Evolutionary conservation across 2,888 invertebrate genomes (phyloP).

Genomic region (Xylophagus ater): DNA sequence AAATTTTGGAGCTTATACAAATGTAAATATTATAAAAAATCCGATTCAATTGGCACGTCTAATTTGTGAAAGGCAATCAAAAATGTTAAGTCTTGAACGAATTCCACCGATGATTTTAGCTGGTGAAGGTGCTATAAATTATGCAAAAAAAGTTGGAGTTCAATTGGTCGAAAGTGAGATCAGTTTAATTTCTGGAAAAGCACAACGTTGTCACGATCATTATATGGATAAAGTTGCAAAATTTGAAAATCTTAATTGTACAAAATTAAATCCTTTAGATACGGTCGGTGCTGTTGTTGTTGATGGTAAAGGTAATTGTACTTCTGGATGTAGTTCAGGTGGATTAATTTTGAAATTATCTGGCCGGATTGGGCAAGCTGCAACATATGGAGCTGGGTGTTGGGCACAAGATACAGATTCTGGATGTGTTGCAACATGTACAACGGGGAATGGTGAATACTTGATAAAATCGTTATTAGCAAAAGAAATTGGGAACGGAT

Average conservation of each 20-base stretch:
- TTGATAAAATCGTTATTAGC: slow-evolving; percentile 79
- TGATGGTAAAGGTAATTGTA: slow-evolving; percentile 69
- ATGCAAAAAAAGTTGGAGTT: slow-evolving; percentile 67
- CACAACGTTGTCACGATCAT: slow-evolving; percentile 47
- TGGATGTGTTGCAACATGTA: slow-evolving; percentile 64
- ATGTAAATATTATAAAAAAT: slow-evolving; percentile 69
- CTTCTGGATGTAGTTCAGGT: slow-evolving; percentile 87
- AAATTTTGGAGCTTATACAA: slow-evolving; percentile 83
- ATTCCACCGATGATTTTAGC: slow-evolving; percentile 85
- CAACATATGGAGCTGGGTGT: slow-evolving; percentile 80
- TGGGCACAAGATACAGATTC: slow-evolving; percentile 68
- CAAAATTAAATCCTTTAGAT: slow-evolving; percentile 49
- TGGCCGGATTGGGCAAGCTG: slow-evolving; percentile 88
- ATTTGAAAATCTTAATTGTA: slow-evolving; percentile 34
- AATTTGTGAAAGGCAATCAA: slow-evolving; percentile 67
- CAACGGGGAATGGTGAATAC: slow-evolving; percentile 91
- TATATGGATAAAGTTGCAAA: slow-evolving; percentile 45
- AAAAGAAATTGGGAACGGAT: slow-evolving; percentile 62
- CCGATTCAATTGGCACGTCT: slow-evolving; percentile 67
- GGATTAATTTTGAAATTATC: slow-evolving; percentile 83
- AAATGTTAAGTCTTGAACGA: slow-evolving; percentile 65
- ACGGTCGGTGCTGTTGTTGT: slow-evolving; percentile 94
- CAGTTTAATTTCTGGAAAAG: slow-evolving; percentile 57
- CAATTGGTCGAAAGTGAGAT: slow-evolving; percentile 53
- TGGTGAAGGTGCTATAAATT: slow-evolving; percentile 72